Percentiles rank a stretch among this genome's conserved stretches.
Conservation (phyloP, 1,140 invertebrate genomes). For the Habropoda laboriosa region DNA sequence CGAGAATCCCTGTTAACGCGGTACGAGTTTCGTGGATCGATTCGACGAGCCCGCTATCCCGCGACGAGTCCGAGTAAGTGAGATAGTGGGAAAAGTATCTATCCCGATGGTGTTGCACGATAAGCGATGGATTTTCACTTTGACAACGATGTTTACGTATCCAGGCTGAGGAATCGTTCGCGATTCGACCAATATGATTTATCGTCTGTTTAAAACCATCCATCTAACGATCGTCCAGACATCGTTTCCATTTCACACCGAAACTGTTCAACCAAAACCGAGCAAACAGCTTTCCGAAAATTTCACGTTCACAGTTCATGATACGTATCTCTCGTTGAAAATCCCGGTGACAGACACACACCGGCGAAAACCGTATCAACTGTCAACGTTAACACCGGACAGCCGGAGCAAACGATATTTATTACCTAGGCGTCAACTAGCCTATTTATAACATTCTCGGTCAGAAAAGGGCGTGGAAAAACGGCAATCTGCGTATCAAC, state of each 20-base stretch:
- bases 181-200: too few relatives aligned
- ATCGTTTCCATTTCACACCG: background rate
- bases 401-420: background rate
- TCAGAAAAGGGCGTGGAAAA: background rate
- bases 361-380: background rate
- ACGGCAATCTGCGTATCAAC: conserved; percentile 17
- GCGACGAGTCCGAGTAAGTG: background rate
- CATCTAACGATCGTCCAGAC: too few relatives aligned
- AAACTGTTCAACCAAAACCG: background rate
- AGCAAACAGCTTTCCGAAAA: background rate
- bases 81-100: background rate
- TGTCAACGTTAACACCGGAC: background rate
- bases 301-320: background rate
- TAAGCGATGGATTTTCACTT: too few relatives aligned
- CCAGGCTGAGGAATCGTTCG: too few relatives aligned
- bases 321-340: background rate
- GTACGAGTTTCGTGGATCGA: background rate
- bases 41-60: background rate
- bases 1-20: background rate
- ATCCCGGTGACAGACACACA: background rate
- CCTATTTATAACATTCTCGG: background rate
- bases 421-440: conserved; percentile 10
- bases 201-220: too few relatives aligned
- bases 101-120: too few relatives aligned
- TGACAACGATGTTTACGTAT: too few relatives aligned